Base-by-base conservation (phyloP, 2,888 invertebrate genomes). In the Adelognathus sp. region DNA sequence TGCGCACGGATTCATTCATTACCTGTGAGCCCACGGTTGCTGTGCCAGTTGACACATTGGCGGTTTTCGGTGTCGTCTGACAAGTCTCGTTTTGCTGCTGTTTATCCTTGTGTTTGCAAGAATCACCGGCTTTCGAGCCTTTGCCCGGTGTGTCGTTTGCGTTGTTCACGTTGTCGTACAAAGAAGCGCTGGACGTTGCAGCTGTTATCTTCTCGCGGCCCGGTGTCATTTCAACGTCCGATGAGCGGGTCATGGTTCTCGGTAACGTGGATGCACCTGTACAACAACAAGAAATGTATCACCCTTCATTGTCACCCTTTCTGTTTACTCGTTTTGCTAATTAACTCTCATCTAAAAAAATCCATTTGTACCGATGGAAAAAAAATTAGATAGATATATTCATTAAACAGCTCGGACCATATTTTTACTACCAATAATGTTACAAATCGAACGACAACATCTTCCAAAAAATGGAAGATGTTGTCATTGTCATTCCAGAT, bases 161-260 rank as follows among this genome's bases (percentile, higher is more conserved):
- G 79, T 90, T 90, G 85, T 91, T 91, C 39, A 97, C 97, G 90
- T 97, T 97, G 92, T 97, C 97, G 89, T 97, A 97, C 58, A 98
- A 94, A 67, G 97, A 97, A 41, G 96, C 96, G 85, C 96, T 96
- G 81, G 97, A 97, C n/a, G 97, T 96, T 64, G 97, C 97, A 29
- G 96, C 95, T 60, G 96, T 95, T 75, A 97, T 96, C 91, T 96
- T 96, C 82, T 95, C 95, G 54, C 91, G 86, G 76, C 85, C 88
- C 39, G 90, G 88, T 52, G 93, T 92, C 58, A 93, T 93, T 72
- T 95, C 95, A 56, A 95, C 94, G 90, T 95, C 96, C 50, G 94
- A 94, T 31, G 95, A 94, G 82, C 96, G 94, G 18, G 95, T 94
- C 86, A 88, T 87, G 16, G 96, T 95, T 87, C 97, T 94, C 70